These are phyloP conservation scores for Ceratothoa steindachneri DNA, from an alignment of 2,888 invertebrate species.

Conservation along the genomic window DNA sequence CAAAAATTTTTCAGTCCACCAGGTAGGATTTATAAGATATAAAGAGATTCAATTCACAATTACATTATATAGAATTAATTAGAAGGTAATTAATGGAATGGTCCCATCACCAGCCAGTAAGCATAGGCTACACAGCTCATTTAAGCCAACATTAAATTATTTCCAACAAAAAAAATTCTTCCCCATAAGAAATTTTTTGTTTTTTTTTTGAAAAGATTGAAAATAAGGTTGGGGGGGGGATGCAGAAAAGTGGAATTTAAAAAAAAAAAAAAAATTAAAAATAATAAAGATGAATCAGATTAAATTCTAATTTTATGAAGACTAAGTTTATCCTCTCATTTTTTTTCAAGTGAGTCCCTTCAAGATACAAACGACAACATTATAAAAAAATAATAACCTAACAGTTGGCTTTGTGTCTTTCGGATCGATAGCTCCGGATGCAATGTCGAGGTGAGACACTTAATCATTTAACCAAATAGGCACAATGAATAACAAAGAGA, in stretches of 20 bases:
- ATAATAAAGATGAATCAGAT: no score
- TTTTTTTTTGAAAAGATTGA: no score
- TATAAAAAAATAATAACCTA: not conserved
- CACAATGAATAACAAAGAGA: not conserved
- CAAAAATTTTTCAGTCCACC: not conserved
- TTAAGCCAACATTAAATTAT: not conserved
- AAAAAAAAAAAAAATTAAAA: not conserved
- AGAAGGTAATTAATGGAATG: not conserved
- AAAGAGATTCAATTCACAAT: not conserved
- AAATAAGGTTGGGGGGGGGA: not conserved
- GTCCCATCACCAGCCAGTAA: conserved; percentile 8
- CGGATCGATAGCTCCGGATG: not conserved
- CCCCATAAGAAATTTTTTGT: not conserved
- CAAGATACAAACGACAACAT: not conserved
- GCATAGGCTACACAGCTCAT: not conserved
- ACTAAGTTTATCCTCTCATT: no score
- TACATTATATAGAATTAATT: not conserved
- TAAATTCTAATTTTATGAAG: not conserved
- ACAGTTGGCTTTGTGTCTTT: not conserved
- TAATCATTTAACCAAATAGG: not conserved
- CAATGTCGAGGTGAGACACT: not conserved
- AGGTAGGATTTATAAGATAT: not conserved
- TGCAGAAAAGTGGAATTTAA: not conserved
- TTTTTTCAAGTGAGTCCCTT: not conserved
- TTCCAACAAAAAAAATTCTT: not conserved